A percentile compares a stretch with the other conserved stretches of the same genome.
phyloP scores from a whole-genome alignment of 2,888 invertebrate species.

The Chalcosyrphus nemorum region DNA sequence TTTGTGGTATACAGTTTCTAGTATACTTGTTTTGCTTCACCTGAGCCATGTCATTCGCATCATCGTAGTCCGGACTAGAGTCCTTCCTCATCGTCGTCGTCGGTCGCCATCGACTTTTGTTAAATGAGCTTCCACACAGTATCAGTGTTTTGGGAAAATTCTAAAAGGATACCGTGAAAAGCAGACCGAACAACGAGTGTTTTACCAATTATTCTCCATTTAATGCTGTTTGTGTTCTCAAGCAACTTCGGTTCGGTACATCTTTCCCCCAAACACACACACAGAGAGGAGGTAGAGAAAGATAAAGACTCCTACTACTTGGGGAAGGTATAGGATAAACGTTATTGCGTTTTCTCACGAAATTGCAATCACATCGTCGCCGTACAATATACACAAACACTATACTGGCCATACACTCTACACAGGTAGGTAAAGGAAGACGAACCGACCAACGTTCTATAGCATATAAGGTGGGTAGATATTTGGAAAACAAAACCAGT shows the following conservation, averaged over 20 bases:
- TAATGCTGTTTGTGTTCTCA: constrained; percentile 45
- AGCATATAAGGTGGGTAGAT: neutral
- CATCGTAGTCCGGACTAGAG: neutral
- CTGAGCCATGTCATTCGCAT: neutral
- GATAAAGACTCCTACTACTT: constrained; percentile 5
- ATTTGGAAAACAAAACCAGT: constrained; percentile 48
- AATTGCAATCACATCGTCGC: constrained; percentile 55
- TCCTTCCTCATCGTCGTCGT: neutral
- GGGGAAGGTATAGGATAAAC: constrained; percentile 31
- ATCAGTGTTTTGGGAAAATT: constrained; percentile 16
- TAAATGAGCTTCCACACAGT: neutral
- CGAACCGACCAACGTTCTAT: neutral
- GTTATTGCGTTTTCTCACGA: constrained; percentile 65
- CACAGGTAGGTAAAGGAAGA: neutral
- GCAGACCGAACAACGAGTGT: constrained; percentile 26
- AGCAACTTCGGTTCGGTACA: constrained; percentile 3
- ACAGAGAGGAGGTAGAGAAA: no score
- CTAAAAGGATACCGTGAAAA: neutral
- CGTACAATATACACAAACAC: constrained; percentile 3
- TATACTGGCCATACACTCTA: neutral
- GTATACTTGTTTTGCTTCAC: neutral
- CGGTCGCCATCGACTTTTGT: no score
- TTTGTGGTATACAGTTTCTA: neutral
- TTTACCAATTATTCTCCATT: constrained; percentile 68
- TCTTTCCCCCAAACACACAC: constrained; percentile 1